Evolutionary conservation across 2,888 invertebrate genomes (phyloP).

Genomic region (Drepanosiphum platanoidis): DNA sequence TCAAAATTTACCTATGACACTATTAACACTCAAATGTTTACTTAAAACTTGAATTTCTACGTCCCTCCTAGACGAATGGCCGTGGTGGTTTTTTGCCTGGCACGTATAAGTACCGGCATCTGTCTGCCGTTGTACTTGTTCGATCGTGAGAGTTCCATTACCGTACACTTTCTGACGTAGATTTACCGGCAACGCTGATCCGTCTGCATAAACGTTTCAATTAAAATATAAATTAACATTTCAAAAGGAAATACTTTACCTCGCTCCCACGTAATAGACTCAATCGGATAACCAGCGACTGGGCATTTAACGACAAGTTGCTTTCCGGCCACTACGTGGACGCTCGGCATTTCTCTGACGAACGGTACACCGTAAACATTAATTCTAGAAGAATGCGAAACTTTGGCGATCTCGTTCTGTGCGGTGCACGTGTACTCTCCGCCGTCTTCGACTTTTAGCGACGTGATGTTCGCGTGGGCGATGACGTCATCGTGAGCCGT

Average conservation of each 20-base stretch:
- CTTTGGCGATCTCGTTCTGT: constrained; percentile 82
- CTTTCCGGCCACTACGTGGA: constrained; percentile 85
- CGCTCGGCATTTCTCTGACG: constrained; percentile 87
- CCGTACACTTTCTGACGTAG: constrained; percentile 69
- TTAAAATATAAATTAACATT: constrained; percentile 1
- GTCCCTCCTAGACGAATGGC: constrained; percentile 66
- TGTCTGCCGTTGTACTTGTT: constrained; percentile 68
- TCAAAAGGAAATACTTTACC: constrained; percentile 70
- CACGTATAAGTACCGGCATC: constrained; percentile 71
- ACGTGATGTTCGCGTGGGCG: constrained; percentile 89
- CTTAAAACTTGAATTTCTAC: constrained; percentile 67
- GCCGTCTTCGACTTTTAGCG: constrained; percentile 88
- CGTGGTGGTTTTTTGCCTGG: constrained; percentile 68
- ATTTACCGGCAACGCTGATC: constrained; percentile 69
- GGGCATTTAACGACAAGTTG: constrained; percentile 88
- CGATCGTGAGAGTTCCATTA: constrained; percentile 69
- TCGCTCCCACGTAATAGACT: constrained; percentile 89
- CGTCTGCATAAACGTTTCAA: constrained; percentile 66
- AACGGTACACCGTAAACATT: constrained; percentile 87
- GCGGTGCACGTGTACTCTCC: constrained; percentile 89
- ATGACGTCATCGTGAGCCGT: constrained; percentile 92
- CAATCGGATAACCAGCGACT: constrained; percentile 88
- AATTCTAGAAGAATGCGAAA: constrained; percentile 83
- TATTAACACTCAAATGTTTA: too few species aligned
- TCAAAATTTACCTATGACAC: not conserved